Conservation (phyloP, 2,113 vertebrate genomes). For the Prolemur simus region DNA sequence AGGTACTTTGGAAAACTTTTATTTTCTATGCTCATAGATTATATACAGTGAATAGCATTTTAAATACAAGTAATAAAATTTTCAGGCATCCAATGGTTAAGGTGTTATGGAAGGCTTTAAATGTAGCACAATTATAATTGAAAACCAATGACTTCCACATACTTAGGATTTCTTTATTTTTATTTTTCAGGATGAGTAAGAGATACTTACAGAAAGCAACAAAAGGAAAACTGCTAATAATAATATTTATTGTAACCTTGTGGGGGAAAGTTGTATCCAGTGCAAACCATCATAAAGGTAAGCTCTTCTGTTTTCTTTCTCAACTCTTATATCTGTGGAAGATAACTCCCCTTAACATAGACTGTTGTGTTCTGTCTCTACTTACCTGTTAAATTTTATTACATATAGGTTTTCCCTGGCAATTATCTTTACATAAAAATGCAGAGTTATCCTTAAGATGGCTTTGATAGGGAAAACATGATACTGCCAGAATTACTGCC, state of each 20-base stretch:
- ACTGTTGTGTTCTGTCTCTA: background rate
- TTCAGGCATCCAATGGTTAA: background rate
- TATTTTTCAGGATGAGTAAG: slow-evolving; percentile 94
- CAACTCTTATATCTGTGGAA: background rate
- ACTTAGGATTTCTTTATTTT: slow-evolving; percentile 64
- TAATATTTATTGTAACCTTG: slow-evolving; percentile 93
- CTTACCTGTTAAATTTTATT: background rate
- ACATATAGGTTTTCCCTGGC: background rate
- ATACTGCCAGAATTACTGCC: slow-evolving; percentile 15
- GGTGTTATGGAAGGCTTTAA: background rate
- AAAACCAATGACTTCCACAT: background rate
- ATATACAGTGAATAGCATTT: slow-evolving; percentile 12
- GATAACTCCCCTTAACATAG: background rate
- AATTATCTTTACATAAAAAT: slow-evolving; percentile 25
- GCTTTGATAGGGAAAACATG: background rate
- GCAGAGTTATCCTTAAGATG: slow-evolving; percentile 45
- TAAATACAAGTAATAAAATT: background rate
- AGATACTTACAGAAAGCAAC: slow-evolving; percentile 91
- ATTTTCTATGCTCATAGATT: background rate
- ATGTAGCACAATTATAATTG: background rate
- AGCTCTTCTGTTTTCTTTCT: slow-evolving; percentile 65
- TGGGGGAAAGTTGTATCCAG: slow-evolving; percentile 90
- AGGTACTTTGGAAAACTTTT: background rate
- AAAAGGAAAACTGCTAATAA: slow-evolving; percentile 93
- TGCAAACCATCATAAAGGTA: slow-evolving; percentile 94